Evolutionary conservation across 2,888 invertebrate species (phyloP).

Genomic region (Octodonta nipae): DNA sequence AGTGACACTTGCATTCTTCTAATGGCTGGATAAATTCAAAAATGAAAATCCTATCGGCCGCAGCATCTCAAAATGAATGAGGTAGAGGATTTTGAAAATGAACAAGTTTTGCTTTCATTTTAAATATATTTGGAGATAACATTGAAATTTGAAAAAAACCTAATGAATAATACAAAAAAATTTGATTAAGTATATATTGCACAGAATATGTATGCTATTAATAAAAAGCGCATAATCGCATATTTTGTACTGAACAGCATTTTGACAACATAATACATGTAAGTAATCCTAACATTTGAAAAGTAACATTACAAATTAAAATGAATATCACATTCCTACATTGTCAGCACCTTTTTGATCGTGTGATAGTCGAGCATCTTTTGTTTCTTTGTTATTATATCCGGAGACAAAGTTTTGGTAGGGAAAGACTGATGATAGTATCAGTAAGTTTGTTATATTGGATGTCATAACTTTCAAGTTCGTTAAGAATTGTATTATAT

Average conservation of each 20-base stretch:
- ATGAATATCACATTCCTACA: conserved; percentile 34
- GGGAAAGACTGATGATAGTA: neutral
- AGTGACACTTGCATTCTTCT: conserved; percentile 16
- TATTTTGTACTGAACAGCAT: conserved; percentile 34
- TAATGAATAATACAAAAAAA: conserved; percentile 13
- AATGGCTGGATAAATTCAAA: conserved; percentile 11
- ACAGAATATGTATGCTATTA: conserved; percentile 31
- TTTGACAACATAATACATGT: conserved; percentile 30
- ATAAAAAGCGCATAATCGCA: conserved; percentile 28
- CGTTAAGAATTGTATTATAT: no score
- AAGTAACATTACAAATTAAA: conserved; percentile 33
- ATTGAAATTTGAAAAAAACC: conserved; percentile 3
- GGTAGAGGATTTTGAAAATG: conserved; percentile 12
- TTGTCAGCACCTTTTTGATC: conserved; percentile 33
- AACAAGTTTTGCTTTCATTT: conserved; percentile 7
- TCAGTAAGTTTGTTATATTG: no score
- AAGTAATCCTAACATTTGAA: conserved; percentile 28
- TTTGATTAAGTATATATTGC: conserved; percentile 32
- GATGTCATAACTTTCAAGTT: no score
- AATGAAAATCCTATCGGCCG: no score
- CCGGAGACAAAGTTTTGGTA: conserved; percentile 5
- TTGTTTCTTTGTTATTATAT: no score
- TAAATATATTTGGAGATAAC: conserved; percentile 1
- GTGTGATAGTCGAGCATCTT: conserved; percentile 18
- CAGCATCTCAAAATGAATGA: conserved; percentile 10